Evolutionary conservation across 2,797 vertebrate genomes (phyloP).

Genomic region (Meriones psammophilus): DNA sequence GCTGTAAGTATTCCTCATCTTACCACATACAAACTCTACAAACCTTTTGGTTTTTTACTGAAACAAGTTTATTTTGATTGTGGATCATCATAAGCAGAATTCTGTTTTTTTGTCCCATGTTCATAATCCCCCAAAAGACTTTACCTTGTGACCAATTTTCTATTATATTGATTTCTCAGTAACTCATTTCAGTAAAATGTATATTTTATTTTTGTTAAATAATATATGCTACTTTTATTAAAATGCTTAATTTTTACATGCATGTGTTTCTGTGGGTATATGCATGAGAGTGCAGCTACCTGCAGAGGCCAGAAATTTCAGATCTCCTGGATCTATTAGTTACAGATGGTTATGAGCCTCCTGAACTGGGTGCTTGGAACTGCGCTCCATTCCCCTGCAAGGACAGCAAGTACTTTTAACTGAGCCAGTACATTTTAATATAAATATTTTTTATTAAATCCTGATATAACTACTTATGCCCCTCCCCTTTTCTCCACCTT

Average conservation of each 20-base stretch:
- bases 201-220: not conserved
- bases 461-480: not conserved
- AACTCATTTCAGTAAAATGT: conserved; percentile 12
- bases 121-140: not conserved
- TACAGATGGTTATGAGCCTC: not conserved
- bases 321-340: not conserved
- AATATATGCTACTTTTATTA: not conserved
- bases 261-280: not conserved
- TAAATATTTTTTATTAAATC: not conserved
- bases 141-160: conserved; percentile 8
- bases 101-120: not conserved
- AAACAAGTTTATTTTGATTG: not conserved
- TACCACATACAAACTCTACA: not conserved
- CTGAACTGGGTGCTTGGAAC: not conserved
- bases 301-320: not conserved
- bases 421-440: not conserved
- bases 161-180: conserved; percentile 17
- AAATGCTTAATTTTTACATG: not conserved
- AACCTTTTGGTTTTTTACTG: too few species aligned
- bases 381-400: not conserved
- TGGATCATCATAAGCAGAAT: not conserved
- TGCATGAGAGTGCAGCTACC: not conserved
- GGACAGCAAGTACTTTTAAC: not conserved
- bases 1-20: not conserved
- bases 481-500: too few species aligned